Conservation (phyloP, 2,797 vertebrate species). For the Phoeniculus purpureus region DNA sequence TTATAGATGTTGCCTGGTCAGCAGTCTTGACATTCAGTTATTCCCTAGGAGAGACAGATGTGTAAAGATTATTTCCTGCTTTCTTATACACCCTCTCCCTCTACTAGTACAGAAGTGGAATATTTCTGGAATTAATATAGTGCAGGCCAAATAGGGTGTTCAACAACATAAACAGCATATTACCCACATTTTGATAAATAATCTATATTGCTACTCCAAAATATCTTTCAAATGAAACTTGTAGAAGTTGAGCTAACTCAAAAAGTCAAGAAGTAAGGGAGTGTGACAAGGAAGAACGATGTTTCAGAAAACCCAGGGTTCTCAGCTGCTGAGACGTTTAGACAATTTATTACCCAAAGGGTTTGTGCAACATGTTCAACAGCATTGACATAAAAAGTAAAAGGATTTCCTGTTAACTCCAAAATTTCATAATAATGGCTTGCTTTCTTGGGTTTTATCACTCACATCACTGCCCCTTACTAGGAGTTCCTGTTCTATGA, state of each 20-base stretch:
- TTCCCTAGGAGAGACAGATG: constrained; percentile 41
- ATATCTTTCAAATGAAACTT: not conserved
- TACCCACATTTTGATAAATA: not conserved
- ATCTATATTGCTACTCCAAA: not conserved
- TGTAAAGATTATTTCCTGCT: constrained; percentile 62
- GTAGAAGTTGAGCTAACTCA: not conserved
- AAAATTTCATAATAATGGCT: not conserved
- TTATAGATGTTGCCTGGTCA: constrained; percentile 30
- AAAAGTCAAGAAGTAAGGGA: not conserved
- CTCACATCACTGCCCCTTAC: not conserved
- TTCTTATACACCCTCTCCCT: not conserved
- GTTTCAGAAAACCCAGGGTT: not conserved
- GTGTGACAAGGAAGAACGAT: not conserved
- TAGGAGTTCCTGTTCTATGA: not conserved
- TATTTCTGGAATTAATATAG: constrained; percentile 47
- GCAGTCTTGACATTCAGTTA: constrained; percentile 6
- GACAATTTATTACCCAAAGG: not conserved
- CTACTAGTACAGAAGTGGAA: constrained; percentile 49
- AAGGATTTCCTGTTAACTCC: not conserved
- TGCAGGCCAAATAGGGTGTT: not conserved
- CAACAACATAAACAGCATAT: not conserved
- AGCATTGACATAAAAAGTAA: not conserved
- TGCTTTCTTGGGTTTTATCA: not conserved
- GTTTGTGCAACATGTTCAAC: not conserved
- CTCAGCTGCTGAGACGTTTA: not conserved